Percentiles rank a stretch among this genome's conserved stretches.
phyloP scores from a whole-genome alignment of 2,888 invertebrate species.

The Argyresthia albistria region DNA sequence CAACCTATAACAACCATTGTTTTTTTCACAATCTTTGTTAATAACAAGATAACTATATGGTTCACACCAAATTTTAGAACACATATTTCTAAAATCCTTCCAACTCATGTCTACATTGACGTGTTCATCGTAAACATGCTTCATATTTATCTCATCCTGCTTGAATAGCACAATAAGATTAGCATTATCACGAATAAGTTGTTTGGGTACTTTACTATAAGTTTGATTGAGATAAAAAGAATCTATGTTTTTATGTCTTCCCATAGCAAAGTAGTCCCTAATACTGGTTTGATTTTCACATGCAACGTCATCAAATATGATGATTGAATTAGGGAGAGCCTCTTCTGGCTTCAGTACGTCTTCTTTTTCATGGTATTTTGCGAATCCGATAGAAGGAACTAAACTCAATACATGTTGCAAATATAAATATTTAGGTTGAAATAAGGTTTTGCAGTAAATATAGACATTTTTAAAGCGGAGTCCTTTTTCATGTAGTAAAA shows the following conservation, averaged over 20 bases:
- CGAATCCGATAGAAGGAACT: not conserved
- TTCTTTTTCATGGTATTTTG: not conserved
- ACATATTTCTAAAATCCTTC: slow-evolving; percentile 9
- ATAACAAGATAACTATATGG: slow-evolving; percentile 4
- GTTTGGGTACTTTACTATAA: slow-evolving; percentile 7
- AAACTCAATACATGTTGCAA: not conserved
- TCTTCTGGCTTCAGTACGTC: not conserved
- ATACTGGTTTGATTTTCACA: slow-evolving; percentile 8
- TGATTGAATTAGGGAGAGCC: not conserved
- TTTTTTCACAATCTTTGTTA: not conserved
- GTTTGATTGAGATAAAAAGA: slow-evolving; percentile 9
- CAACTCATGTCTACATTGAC: slow-evolving; percentile 13
- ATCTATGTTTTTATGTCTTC: slow-evolving; percentile 7
- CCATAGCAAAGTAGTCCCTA: slow-evolving; percentile 8
- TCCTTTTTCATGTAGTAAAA: not conserved
- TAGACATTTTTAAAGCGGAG: not conserved
- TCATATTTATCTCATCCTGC: slow-evolving; percentile 11
- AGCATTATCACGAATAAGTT: slow-evolving; percentile 7
- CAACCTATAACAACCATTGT: slow-evolving; percentile 12
- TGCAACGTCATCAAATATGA: slow-evolving; percentile 7
- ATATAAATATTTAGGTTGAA: not conserved
- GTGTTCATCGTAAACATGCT: slow-evolving; percentile 11
- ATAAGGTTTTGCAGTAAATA: not conserved
- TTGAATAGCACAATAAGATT: slow-evolving; percentile 8
- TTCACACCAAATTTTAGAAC: slow-evolving; percentile 3